Evolutionary conservation across 1,140 invertebrate species (phyloP), one percentile per base, ranked within the genome.

Genomic region (Odontomachus brunneus): DNA sequence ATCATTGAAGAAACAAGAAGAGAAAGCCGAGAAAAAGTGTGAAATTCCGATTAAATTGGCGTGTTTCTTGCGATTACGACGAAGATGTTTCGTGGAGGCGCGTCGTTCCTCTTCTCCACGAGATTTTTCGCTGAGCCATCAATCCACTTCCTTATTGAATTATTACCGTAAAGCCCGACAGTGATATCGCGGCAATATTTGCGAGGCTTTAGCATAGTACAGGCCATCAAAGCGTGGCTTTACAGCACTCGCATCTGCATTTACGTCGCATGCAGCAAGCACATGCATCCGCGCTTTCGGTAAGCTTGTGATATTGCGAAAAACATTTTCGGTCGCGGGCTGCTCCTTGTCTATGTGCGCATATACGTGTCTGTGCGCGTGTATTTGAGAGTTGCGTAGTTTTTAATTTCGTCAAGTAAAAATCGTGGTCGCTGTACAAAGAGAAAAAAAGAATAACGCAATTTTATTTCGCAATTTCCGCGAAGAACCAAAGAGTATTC

Each of bases 331-430:
- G 9, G 15, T 9, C 29, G 59, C 49, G 19, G 17, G 15, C 2
- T 9, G 62, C 14, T 65, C 29, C 29, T 7, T 11, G 38, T 7
- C 3, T 11, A 11, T 44, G 38, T 11, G 38, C 9, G 38, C 5
- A 5, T 44, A 7, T 11, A 44, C 38, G 9, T 4, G 14, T n/a
- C 7, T 15, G 44, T 29, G 7, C 38, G 4, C 9, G 9, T 15
- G 12, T 14, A 33, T 33, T 11, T n/a, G 15, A 2, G 22, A 65
- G 3, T 1, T 49, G 9, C 11, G 11, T 51, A 53, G 17, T n/a
- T 65, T 78, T 55, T 67, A 78, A 67, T 67, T 55, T 67, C 24
- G 49, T 26, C 29, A 78, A 44, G 14, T 67, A 24, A 3, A 38
- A 55, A 53, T 76, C n/a, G 15, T 1, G 53, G 14, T 11, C 26